Percentiles rank a stretch among this genome's conserved stretches.
phyloP scores from a whole-genome alignment of 2,113 vertebrate genomes.

The Perognathus longimembris region DNA sequence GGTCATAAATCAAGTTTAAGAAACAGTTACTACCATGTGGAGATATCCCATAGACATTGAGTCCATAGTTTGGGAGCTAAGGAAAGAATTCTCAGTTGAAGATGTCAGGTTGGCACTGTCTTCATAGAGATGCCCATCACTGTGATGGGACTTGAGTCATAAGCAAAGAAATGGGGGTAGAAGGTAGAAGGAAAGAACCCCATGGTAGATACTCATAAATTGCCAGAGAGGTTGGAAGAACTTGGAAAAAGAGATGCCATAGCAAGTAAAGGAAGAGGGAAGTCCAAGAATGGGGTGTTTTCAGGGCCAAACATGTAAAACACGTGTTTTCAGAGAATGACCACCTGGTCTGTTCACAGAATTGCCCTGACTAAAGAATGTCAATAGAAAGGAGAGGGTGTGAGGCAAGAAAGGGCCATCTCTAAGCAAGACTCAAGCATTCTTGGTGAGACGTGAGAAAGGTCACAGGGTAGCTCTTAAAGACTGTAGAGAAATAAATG shows the following conservation, averaged over 20 bases:
- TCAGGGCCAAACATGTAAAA: not conserved
- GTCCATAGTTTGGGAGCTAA: not conserved
- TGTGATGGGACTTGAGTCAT: not conserved
- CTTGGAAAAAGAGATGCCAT: not conserved
- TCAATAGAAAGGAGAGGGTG: not conserved
- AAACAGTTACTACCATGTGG: not conserved
- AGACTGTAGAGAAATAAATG: not conserved
- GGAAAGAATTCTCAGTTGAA: not conserved
- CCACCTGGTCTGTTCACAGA: not conserved
- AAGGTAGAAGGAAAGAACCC: not conserved
- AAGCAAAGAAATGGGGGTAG: not conserved
- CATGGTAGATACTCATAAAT: not conserved
- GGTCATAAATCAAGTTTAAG: not conserved
- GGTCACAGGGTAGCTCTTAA: not conserved
- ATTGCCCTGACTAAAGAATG: not conserved
- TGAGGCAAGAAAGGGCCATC: not conserved
- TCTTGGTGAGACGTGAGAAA: not conserved
- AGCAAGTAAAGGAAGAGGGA: not conserved
- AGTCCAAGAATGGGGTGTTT: not conserved
- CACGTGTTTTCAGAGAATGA: not conserved
- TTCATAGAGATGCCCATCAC: not conserved
- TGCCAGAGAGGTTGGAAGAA: not conserved
- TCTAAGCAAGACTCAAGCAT: rapidly evolving
- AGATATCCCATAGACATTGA: not conserved
- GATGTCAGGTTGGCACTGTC: not conserved